phyloP scores from a whole-genome alignment of 2,888 invertebrate genomes.

The Clepsis dumicolana region DNA sequence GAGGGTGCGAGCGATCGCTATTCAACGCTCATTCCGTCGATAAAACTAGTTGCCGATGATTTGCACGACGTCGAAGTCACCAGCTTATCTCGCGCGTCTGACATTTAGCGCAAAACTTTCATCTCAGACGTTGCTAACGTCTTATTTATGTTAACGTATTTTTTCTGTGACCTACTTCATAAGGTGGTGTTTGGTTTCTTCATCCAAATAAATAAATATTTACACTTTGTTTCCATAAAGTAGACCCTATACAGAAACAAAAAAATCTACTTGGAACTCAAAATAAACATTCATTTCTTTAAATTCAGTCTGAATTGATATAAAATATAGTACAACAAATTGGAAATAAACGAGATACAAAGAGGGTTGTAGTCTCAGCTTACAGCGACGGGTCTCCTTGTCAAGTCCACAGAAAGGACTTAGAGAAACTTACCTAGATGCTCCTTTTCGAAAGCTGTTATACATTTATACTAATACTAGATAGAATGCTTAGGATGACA shows the following conservation, averaged over 20 bases:
- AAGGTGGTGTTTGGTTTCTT: neutral
- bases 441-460: slow-evolving; percentile 41
- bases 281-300: slow-evolving; percentile 45
- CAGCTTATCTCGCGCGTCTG: slow-evolving; percentile 6
- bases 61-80: neutral
- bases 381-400: slow-evolving; percentile 49
- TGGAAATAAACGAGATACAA: slow-evolving; percentile 69
- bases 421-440: slow-evolving; percentile 56
- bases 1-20: slow-evolving; percentile 62
- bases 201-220: neutral
- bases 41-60: slow-evolving; percentile 31
- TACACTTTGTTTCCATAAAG: neutral
- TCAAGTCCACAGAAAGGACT: slow-evolving; percentile 58
- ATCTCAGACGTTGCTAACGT: slow-evolving; percentile 2
- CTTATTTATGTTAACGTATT: slow-evolving; percentile 12
- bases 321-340: slow-evolving; percentile 65
- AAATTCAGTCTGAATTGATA: slow-evolving; percentile 58
- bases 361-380: slow-evolving; percentile 56
- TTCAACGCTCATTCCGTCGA: slow-evolving; percentile 50
- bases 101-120: slow-evolving; percentile 10
- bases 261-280: neutral
- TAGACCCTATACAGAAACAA: neutral
- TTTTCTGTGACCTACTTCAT: neutral
- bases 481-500: neutral
- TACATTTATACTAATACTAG: neutral